A percentile compares a stretch with the other conserved stretches of the same genome.
These are phyloP conservation scores for Noctilio leporinus DNA, from an alignment of 2,113 vertebrate species.

Conservation along the genomic window DNA sequence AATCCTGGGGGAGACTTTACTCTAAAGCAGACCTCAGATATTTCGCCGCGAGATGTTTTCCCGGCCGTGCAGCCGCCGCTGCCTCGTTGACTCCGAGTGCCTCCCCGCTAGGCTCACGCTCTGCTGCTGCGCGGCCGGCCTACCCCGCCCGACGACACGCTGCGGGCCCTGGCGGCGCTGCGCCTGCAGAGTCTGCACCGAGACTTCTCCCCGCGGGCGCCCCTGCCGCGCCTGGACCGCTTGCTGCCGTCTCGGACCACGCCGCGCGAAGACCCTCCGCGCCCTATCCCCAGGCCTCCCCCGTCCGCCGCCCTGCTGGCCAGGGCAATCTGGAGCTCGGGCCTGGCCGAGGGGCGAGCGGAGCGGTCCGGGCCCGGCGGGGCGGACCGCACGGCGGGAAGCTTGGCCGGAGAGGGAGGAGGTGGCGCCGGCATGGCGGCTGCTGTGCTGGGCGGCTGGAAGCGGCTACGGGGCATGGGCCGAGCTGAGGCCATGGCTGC, in stretches of 20 bases:
- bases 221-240: conserved; percentile 85
- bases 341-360: conserved; percentile 84
- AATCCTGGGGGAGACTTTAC: background rate
- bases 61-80: accelerated
- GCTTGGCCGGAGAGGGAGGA: conserved; percentile 69
- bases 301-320: conserved; percentile 83
- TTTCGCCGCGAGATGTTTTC: background rate
- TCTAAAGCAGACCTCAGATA: background rate
- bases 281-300: conserved; percentile 71
- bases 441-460: conserved; percentile 91
- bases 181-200: conserved; percentile 89
- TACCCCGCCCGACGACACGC: conserved; percentile 88
- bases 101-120: conserved; percentile 83
- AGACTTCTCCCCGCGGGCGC: conserved; percentile 86
- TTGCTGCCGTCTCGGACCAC: conserved; percentile 74
- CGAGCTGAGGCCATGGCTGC: conserved; percentile 90
- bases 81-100: background rate
- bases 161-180: conserved; percentile 88
- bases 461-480: conserved; percentile 87
- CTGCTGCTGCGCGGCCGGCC: conserved; percentile 90
- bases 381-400: conserved; percentile 84
- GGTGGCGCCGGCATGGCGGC: conserved; percentile 83
- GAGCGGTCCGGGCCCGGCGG: conserved; percentile 82
- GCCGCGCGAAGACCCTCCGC: conserved; percentile 55
- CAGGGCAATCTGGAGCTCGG: conserved; percentile 85